Percentiles rank a stretch among this genome's conserved stretches.
These are phyloP conservation scores for Choristoneura rosaceana DNA, from an alignment of 2,888 invertebrate species.

Conservation along the genomic window DNA sequence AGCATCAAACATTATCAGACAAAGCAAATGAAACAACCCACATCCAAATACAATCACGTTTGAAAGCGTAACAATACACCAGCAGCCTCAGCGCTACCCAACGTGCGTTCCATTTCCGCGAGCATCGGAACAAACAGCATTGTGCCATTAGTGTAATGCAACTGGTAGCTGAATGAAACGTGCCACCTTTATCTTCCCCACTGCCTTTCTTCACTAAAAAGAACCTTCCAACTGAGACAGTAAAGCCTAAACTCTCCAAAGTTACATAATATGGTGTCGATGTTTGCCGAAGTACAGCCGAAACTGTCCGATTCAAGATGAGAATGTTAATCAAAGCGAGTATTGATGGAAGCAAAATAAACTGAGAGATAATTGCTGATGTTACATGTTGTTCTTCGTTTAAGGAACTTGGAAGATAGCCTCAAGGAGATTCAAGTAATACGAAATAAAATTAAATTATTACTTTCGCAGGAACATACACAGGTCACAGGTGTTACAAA, in stretches of 20 bases:
- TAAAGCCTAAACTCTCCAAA: background rate
- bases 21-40: conserved; percentile 25
- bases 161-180: conserved; percentile 34
- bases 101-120: conserved; percentile 15
- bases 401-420: background rate
- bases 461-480: too few species aligned
- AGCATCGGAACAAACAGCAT: conserved; percentile 15
- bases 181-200: background rate
- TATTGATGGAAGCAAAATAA: conserved; percentile 6
- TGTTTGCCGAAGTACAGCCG: conserved; percentile 8
- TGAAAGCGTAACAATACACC: conserved; percentile 28
- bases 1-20: background rate
- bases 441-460: too few species aligned
- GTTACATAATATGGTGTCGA: background rate
- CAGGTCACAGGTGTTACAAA: too few species aligned
- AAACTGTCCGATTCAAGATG: background rate
- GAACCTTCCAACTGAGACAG: background rate
- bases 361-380: background rate
- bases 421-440: background rate
- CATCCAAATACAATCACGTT: conserved; percentile 31
- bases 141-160: conserved; percentile 36
- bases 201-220: background rate
- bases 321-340: background rate
- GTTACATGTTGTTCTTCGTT: background rate
- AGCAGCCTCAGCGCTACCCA: background rate